Base-by-base conservation (phyloP, 2,888 invertebrate species). In the Lepidocyrtinus sp. region DNA sequence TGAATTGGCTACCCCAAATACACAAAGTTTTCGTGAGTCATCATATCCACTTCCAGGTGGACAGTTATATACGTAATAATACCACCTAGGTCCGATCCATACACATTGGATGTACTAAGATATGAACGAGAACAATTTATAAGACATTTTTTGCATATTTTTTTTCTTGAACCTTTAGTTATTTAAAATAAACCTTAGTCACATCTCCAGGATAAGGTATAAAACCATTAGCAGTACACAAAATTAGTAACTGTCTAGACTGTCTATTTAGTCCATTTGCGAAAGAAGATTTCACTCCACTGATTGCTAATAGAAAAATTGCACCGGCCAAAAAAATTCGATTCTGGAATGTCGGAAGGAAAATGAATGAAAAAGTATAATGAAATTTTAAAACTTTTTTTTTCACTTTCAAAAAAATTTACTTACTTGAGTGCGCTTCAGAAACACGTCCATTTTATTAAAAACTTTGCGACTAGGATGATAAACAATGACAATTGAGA, bases 21-120 rank as follows among this genome's bases (percentile, higher is more conserved):
- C 67, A 21, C 80, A 80, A 2, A 75, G 36, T 15, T 17, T 67
- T 24, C 71, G 65, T 0, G 62, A 15, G 0, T 27, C 26, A n/a
- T 67, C 80, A 26, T 67, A 80, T 7, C 17, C 25, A 3, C 70
- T 27, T n/a, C 26, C 50, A 12, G 65, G 19, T 2, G 80, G 75
- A 59, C 80, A 80, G 21, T 55, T 75, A 25, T 71, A 75, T 1
- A 80, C 62, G 67, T 75, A 80, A 27, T 75, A 75, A 36, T 80
- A 80, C 70, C 71, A 75, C 2, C 63, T 46, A 26, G 69, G 55
- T 45, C 80, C 61, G 17, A 80, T 45, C 22, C 64, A 46, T 3
- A 80, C 25, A 21, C 80, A 80, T 27, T 64, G 70, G 19, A 64
- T 59, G 26, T 80, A 80, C 80, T 75, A 64, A 3, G 26, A 15